These are phyloP conservation scores for Apus apus DNA, from an alignment of 2,113 vertebrate genomes.

Conservation along the genomic window DNA sequence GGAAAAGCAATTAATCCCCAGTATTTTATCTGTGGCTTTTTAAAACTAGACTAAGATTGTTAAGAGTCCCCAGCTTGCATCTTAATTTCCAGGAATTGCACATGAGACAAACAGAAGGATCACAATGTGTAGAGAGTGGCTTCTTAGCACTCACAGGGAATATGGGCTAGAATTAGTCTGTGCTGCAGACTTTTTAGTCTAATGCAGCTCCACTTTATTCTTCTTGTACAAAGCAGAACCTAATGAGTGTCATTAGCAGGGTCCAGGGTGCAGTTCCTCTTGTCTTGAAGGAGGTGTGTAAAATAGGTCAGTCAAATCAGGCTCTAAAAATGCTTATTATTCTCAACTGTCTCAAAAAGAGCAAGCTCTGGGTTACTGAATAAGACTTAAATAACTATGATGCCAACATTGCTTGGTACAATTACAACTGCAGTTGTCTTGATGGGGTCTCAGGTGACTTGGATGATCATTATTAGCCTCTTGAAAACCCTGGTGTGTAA, in stretches of 20 bases:
- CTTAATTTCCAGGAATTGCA: background rate
- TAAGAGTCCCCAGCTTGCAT: background rate
- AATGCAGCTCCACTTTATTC: background rate
- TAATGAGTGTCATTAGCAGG: background rate
- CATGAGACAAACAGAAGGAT: rapidly evolving
- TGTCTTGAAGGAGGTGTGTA: background rate
- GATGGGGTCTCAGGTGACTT: background rate
- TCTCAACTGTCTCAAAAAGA: background rate
- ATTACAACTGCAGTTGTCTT: background rate
- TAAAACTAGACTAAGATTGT: background rate
- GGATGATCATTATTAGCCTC: background rate
- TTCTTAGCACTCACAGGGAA: background rate
- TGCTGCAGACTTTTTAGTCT: background rate
- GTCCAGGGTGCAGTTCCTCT: background rate
- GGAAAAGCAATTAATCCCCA: background rate
- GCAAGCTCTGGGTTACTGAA: background rate
- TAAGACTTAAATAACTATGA: background rate
- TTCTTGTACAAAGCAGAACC: background rate
- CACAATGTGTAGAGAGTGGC: background rate
- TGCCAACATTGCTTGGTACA: background rate
- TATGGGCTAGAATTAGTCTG: background rate
- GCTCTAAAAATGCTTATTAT: background rate
- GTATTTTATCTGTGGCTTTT: background rate
- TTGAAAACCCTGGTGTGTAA: background rate
- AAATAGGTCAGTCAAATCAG: background rate